phyloP scores from a whole-genome alignment of 2,113 vertebrate species.

The Thunnus thynnus region DNA sequence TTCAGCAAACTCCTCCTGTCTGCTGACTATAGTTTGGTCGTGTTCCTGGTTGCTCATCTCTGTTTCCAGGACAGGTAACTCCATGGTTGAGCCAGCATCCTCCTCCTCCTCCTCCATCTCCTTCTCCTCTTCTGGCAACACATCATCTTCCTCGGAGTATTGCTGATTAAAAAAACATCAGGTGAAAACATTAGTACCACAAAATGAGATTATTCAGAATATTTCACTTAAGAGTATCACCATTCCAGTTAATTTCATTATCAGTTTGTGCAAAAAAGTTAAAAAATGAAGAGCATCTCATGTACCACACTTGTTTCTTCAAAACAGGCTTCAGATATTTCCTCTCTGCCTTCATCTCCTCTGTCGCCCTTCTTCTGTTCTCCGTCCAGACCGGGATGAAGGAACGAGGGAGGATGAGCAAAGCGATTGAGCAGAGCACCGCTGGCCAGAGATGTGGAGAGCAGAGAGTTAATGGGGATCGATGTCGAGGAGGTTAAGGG shows the following conservation, averaged over 20 bases:
- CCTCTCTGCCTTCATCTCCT: conserved; percentile 29
- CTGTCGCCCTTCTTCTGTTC: conserved; percentile 5
- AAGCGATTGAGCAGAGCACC: conserved; percentile 23
- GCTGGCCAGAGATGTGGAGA: conserved; percentile 32
- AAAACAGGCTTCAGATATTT: conserved; percentile 48
- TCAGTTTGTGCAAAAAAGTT: not conserved
- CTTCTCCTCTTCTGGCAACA: conserved; percentile 30
- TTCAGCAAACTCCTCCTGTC: conserved; percentile 74
- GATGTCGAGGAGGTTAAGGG: conserved; percentile 31
- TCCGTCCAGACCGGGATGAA: not conserved
- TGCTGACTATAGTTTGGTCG: conserved; percentile 24
- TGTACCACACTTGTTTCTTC: conserved; percentile 70
- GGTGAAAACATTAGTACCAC: not conserved
- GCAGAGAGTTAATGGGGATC: conserved; percentile 18
- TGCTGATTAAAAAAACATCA: not conserved
- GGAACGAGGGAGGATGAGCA: conserved; percentile 23
- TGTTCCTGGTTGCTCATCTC: conserved; percentile 39
- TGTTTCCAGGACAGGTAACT: conserved; percentile 48
- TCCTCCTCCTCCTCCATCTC: conserved; percentile 4
- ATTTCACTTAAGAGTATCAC: not conserved
- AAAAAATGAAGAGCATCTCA: conserved; percentile 5
- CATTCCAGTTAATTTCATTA: not conserved
- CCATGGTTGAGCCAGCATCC: conserved; percentile 12
- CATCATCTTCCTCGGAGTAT: conserved; percentile 40
- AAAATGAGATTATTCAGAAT: not conserved